Percentiles rank a stretch among this genome's conserved stretches.
phyloP scores from a whole-genome alignment of 2,113 vertebrate genomes.

The Menidia beryllina region DNA sequence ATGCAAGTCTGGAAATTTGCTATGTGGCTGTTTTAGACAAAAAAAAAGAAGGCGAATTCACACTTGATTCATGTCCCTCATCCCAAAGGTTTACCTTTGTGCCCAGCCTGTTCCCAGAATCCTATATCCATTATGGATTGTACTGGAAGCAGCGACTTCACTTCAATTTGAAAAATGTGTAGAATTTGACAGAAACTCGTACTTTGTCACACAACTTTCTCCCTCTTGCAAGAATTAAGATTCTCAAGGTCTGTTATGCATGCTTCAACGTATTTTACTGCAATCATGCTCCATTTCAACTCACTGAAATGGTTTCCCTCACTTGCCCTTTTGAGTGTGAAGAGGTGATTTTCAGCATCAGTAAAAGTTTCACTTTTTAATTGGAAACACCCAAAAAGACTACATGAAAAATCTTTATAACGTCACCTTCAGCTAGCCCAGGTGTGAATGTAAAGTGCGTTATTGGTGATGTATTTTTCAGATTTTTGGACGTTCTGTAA shows the following conservation, averaged over 20 bases:
- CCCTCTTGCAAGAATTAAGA: conserved; percentile 37
- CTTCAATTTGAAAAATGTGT: conserved; percentile 39
- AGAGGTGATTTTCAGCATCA: conserved; percentile 57
- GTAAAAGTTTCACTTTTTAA: conserved; percentile 53
- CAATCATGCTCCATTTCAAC: conserved; percentile 46
- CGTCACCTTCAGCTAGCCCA: conserved; percentile 40
- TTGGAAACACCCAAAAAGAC: conserved; percentile 47
- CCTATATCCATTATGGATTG: conserved; percentile 53
- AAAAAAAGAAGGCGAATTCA: conserved; percentile 70
- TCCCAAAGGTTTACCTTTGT: conserved; percentile 59
- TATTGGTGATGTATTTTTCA: conserved; percentile 48
- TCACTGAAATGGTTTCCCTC: conserved; percentile 66
- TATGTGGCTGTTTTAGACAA: conserved; percentile 62
- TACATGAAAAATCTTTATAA: conserved; percentile 37
- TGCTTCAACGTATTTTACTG: conserved; percentile 51
- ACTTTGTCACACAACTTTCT: conserved; percentile 24
- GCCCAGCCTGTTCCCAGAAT: conserved; percentile 37
- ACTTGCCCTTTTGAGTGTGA: conserved; percentile 49
- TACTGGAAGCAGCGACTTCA: conserved; percentile 44
- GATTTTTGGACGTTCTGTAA: conserved; percentile 59
- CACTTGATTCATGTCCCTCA: conserved; percentile 58
- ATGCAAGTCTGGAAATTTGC: conserved; percentile 67
- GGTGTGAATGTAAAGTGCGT: conserved; percentile 49
- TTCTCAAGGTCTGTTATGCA: conserved; percentile 54
- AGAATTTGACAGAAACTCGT: conserved; percentile 30